Base-by-base conservation (phyloP, 1,140 invertebrate genomes). In the Listronotus oregonensis region DNA sequence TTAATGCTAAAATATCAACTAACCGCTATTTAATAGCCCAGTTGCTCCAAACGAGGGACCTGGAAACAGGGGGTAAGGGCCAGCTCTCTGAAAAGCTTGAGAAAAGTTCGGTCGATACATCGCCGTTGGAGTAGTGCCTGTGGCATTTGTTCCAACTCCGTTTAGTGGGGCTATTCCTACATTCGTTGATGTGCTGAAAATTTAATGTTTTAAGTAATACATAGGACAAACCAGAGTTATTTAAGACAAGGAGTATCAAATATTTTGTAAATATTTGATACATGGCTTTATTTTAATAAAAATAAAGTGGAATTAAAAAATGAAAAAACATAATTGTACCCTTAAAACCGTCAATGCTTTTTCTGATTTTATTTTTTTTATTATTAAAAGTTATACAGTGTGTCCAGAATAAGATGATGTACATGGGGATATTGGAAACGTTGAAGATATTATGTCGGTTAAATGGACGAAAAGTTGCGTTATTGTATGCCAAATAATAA, bases 71-170 rank as follows among this genome's bases (percentile, higher is more conserved):
- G 76, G 76, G 58, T 78, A 78, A 0, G 76, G 75, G n/a, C 73
- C 76, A 1, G 77, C 74, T 51, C 79, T 80, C 46, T 88, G 87
- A 69, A 90, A 90, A 40, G 87, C 86, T 70, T 86, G 86, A 18
- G 86, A 85, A 77, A 89, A 90, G 70, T 88, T 87, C 32, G 87
- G 87, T 79, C 88, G 82, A 78, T 88, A 90, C 78, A 90, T 82
- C 18, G 87, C 85, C 27, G 84, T 85, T 10, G 85, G 84, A 31
- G 86, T 81, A 3, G 83, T 82, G 6, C 82, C 83, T 0, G 83
- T 82, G 21, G 84, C 82, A 75, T 81, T 85, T 69, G 75, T 74
- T 66, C 82, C 69, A 79, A 83, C 66, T 77, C 75, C 83, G 74
- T 84, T 85, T 64, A 84, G 82, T 43, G 81, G 76, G 50, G 81